Percentiles rank a stretch among this genome's conserved stretches.
Evolutionary conservation across 2,113 vertebrate genomes (phyloP).

Genomic region (Puntigrus tetrazona): DNA sequence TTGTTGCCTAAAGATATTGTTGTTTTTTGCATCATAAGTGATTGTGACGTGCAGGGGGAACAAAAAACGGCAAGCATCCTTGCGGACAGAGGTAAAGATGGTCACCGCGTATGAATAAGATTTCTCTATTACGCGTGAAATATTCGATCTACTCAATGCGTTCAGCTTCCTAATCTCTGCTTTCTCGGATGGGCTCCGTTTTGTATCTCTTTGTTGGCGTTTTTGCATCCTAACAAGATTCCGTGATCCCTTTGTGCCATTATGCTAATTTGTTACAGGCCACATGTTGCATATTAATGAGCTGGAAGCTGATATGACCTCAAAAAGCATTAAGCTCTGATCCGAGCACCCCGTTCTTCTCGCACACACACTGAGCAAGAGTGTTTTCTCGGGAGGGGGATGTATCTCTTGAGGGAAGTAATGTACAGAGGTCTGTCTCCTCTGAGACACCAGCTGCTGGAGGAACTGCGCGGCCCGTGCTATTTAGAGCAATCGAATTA

Average conservation of each 20-base stretch:
- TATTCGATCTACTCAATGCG: background rate
- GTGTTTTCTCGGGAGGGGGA: conserved; percentile 42
- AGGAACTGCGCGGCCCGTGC: conserved; percentile 1
- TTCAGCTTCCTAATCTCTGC: background rate
- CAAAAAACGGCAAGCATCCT: background rate
- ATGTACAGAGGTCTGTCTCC: conserved; percentile 32
- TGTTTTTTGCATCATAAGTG: background rate
- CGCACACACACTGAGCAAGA: conserved; percentile 20
- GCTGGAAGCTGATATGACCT: conserved; percentile 24
- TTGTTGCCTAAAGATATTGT: background rate
- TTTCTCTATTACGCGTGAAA: background rate
- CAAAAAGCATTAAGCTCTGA: conserved; percentile 15
- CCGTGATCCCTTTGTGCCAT: background rate
- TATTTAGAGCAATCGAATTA: conserved; percentile 38
- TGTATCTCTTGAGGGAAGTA: conserved; percentile 18
- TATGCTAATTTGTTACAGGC: conserved; percentile 21
- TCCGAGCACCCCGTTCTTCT: background rate
- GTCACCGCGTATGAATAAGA: background rate
- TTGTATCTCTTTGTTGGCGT: conserved; percentile 27
- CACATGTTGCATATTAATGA: conserved; percentile 23
- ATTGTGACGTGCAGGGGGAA: background rate
- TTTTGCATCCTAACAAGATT: conserved; percentile 39
- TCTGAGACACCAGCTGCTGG: conserved; percentile 38
- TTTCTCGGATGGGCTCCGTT: background rate
- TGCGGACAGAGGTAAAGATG: background rate